Base-by-base conservation (phyloP, 2,888 invertebrate genomes). In the Hydropsyche betteni region DNA sequence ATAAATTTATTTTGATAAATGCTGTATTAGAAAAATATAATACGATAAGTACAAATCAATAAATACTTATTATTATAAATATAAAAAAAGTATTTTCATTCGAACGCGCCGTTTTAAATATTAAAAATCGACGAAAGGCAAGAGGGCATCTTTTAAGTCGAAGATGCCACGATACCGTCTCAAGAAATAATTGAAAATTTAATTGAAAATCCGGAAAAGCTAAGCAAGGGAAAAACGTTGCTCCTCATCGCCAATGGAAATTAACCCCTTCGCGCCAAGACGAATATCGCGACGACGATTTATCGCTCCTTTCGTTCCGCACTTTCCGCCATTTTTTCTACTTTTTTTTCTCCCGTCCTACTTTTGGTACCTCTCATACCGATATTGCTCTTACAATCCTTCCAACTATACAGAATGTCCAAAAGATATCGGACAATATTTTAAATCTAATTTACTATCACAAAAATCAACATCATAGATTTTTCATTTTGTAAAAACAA, bases 201-300 rank as follows among this genome's bases (percentile, higher is more conserved):
- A 61, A 61, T 61, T 61, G 61, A 61, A 61, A 61, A 33, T 10
- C 24, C 61, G 61, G 61, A 61, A 61, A 33, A 61, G n/a, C 51
- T 8, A 24, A 10, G 61, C 16, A 61, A 61, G 7, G 51, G 51
- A 51, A 51, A 51, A 51, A 51, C 51, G 51, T 12, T 12, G 51
- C 51, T n/a, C n/a, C n/a, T 51, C 51, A 24, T 24, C 24, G 10
- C 8, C 8, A 61, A 61, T 61, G 61, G 16, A 61, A 61, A 61
- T 61, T 61, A 61, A 61, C 61, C 61, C 61, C 33, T 61, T 10
- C 53, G 7, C 61, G 16, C 33, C 16, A 61, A 61, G 61, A 61
- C 61, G 61, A 61, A 61, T 61, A 61, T 61, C 61, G 16, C 24
- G 8, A 16, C 61, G 16, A 61, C 61, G 61, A 61, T 61, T 61